Evolutionary conservation across 2,888 invertebrate genomes (phyloP).

Genomic region (Megalurothrips usitatus): DNA sequence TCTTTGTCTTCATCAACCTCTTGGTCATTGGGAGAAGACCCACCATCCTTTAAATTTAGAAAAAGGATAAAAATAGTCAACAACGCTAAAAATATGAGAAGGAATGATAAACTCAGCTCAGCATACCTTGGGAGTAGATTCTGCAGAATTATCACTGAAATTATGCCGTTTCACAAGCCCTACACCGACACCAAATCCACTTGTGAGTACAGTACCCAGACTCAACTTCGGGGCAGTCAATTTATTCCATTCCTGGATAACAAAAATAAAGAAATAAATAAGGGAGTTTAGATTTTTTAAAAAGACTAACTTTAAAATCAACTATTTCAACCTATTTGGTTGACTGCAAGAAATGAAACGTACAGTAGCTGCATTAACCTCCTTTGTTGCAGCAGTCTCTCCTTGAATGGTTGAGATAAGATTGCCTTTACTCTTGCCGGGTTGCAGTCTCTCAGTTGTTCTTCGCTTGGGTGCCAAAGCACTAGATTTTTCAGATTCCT

Average conservation of each 20-base stretch:
- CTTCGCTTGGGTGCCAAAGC: constrained; percentile 50
- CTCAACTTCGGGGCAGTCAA: constrained; percentile 76
- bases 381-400: constrained; percentile 37
- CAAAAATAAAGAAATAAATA: neutral
- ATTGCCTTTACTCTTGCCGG: constrained; percentile 84
- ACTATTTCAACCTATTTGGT: neutral
- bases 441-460: constrained; percentile 77
- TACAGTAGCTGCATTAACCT: constrained; percentile 31
- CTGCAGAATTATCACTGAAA: constrained; percentile 51
- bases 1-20: constrained; percentile 37
- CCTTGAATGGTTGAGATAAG: constrained; percentile 60
- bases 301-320: neutral
- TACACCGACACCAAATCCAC: constrained; percentile 61
- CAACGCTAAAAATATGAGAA: too few species aligned
- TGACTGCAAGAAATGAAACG: neutral
- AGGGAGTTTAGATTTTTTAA: neutral
- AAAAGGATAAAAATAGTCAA: neutral
- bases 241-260: constrained; percentile 36
- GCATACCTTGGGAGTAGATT: constrained; percentile 12
- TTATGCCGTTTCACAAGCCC: constrained; percentile 53
- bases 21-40: constrained; percentile 30
- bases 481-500: constrained; percentile 58
- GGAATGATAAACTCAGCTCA: constrained; percentile 39
- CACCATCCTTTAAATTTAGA: neutral
- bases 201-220: constrained; percentile 75